A percentile compares a stretch with the other conserved stretches of the same genome.
Evolutionary conservation across 2,888 invertebrate genomes (phyloP).

Genomic region (Acrocera orbiculus): DNA sequence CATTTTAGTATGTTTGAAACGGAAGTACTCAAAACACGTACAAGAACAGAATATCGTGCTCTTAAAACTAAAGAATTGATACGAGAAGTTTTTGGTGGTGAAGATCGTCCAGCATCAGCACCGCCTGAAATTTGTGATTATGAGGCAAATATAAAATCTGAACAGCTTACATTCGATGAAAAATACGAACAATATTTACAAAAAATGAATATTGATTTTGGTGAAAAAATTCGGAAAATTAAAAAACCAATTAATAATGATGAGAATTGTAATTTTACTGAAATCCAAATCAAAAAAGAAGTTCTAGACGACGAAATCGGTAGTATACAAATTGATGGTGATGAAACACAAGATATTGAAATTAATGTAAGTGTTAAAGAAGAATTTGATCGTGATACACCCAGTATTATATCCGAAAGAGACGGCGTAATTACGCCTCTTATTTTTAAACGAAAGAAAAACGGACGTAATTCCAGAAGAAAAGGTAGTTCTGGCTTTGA

Average conservation of each 20-base stretch:
- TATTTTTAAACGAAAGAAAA: conserved; percentile 13
- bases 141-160: conserved; percentile 24
- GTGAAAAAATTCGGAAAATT: conserved; percentile 9
- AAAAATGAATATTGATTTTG: conserved; percentile 18
- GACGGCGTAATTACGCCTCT: conserved; percentile 10
- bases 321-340: conserved; percentile 17
- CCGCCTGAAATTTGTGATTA: conserved; percentile 38
- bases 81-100: conserved; percentile 58
- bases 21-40: conserved; percentile 52
- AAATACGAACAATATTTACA: conserved; percentile 27
- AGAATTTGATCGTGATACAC: conserved; percentile 28
- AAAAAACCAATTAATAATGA: conserved; percentile 4
- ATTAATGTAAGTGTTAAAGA: conserved; percentile 23
- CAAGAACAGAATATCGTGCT: conserved; percentile 55
- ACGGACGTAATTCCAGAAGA: conserved; percentile 15
- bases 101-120: conserved; percentile 63
- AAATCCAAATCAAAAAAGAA: conserved; percentile 6
- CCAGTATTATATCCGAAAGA: conserved; percentile 10
- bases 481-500: conserved; percentile 45
- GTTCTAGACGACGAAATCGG: conserved; percentile 5
- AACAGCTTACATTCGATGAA: conserved; percentile 20
- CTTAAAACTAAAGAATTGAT: conserved; percentile 59
- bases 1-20: conserved; percentile 42
- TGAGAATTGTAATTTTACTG: background rate
- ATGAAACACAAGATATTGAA: conserved; percentile 12